phyloP scores from a whole-genome alignment of 2,888 invertebrate species.

The Diarsia mendica region DNA sequence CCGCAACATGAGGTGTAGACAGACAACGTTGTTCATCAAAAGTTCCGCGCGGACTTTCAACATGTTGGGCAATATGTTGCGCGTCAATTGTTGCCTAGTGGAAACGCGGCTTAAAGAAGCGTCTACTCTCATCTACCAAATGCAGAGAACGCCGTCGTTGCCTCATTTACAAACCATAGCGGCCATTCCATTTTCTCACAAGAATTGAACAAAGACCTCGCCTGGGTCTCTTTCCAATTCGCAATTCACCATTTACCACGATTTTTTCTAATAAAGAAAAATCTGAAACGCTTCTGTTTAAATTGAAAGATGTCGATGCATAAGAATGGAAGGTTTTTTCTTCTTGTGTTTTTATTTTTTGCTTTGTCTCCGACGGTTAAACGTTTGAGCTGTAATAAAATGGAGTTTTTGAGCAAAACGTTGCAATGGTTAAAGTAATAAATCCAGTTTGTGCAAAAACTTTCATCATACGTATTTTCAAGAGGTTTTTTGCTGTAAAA shows the following conservation, averaged over 20 bases:
- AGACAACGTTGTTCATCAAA: no score
- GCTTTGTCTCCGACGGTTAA: slow-evolving; percentile 46
- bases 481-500: slow-evolving; percentile 18
- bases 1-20: no score
- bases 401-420: slow-evolving; percentile 19
- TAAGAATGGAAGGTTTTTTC: slow-evolving; percentile 50
- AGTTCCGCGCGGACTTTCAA: no score
- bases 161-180: slow-evolving; percentile 67
- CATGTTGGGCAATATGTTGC: no score
- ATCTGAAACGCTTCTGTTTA: slow-evolving; percentile 56
- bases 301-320: slow-evolving; percentile 69
- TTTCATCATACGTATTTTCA: slow-evolving; percentile 40
- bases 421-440: slow-evolving; percentile 31
- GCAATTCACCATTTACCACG: slow-evolving; percentile 64
- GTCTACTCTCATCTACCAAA: slow-evolving; percentile 45
- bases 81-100: no score
- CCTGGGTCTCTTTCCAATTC: slow-evolving; percentile 64
- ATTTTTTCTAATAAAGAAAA: slow-evolving; percentile 63
- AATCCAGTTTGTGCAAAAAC: slow-evolving; percentile 30
- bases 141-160: slow-evolving; percentile 57
- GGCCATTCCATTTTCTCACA: slow-evolving; percentile 68
- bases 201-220: slow-evolving; percentile 66
- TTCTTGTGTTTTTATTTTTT: slow-evolving; percentile 45
- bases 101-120: slow-evolving; percentile 19
- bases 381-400: slow-evolving; percentile 48